Conservation (phyloP, 1,140 invertebrate genomes). For the Pogonus chalceus region DNA sequence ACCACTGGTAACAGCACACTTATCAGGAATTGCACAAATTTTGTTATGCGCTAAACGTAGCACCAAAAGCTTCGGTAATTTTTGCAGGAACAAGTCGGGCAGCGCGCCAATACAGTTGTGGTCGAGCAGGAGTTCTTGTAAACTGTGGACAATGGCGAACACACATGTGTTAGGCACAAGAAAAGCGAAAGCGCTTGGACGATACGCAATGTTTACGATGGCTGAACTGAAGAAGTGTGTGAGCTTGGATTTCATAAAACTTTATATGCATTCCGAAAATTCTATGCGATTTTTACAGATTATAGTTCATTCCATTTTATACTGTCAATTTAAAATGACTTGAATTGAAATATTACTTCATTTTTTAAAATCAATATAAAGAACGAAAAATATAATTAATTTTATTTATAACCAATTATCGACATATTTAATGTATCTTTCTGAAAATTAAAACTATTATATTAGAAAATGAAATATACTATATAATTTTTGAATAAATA, state of each 20-base stretch:
- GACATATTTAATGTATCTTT: too few species aligned
- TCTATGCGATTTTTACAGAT: background rate
- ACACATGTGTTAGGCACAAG: conserved; percentile 10
- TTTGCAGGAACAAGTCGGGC: conserved; percentile 45
- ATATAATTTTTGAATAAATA: too few species aligned
- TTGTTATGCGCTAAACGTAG: conserved; percentile 53
- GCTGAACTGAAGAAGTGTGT: too few species aligned
- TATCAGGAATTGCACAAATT: conserved; percentile 38
- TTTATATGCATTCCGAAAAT: background rate
- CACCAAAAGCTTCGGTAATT: conserved; percentile 44
- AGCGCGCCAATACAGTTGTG: conserved; percentile 55
- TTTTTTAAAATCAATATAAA: too few species aligned
- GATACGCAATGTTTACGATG: too few species aligned
- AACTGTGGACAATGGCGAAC: conserved; percentile 40
- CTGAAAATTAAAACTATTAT: too few species aligned
- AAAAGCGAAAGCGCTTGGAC: background rate
- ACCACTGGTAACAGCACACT: too few species aligned
- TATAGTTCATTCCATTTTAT: background rate
- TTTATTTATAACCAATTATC: too few species aligned
- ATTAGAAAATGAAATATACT: too few species aligned
- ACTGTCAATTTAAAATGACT: conserved; percentile 5
- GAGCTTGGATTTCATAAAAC: background rate
- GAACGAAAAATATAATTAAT: too few species aligned
- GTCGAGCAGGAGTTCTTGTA: conserved; percentile 58
- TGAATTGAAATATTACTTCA: too few species aligned